These are phyloP conservation scores for Marasmarcha lunaedactyla DNA, from an alignment of 2,888 invertebrate genomes.

Conservation along the genomic window DNA sequence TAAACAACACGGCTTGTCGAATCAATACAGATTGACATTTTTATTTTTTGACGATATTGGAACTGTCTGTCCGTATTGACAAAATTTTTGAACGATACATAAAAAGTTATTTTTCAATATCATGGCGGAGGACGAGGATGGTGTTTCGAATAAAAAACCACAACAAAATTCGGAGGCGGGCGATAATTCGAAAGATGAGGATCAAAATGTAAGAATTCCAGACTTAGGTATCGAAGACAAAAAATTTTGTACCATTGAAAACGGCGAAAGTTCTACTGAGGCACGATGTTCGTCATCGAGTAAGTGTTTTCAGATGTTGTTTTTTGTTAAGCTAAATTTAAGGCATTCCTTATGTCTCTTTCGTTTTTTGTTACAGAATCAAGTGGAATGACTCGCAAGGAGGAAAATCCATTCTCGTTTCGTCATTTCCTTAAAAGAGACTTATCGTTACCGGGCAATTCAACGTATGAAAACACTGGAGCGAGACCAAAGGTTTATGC, in stretches of 20 bases:
- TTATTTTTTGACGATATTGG: too few species aligned
- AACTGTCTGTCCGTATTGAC: too few species aligned
- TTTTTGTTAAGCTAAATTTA: slow-evolving; percentile 39
- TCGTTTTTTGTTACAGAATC: slow-evolving; percentile 47
- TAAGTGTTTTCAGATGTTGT: slow-evolving; percentile 57
- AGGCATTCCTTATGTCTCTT: slow-evolving; percentile 28
- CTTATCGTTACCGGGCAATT: slow-evolving; percentile 58
- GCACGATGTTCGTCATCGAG: slow-evolving; percentile 54
- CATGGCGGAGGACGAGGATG: slow-evolving; percentile 69
- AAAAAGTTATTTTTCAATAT: slow-evolving; percentile 56
- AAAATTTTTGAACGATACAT: too few species aligned
- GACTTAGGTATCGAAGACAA: slow-evolving; percentile 63
- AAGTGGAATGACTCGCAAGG: slow-evolving; percentile 63
- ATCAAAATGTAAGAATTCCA: slow-evolving; percentile 47
- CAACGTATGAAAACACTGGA: slow-evolving; percentile 76
- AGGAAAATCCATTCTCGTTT: slow-evolving; percentile 87
- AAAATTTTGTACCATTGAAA: slow-evolving; percentile 54
- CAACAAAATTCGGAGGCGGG: slow-evolving; percentile 55
- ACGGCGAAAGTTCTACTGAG: slow-evolving; percentile 42
- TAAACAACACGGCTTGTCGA: too few species aligned
- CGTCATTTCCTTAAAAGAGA: slow-evolving; percentile 85
- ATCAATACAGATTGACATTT: too few species aligned
- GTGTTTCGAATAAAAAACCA: slow-evolving; percentile 61
- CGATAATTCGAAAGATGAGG: slow-evolving; percentile 42
- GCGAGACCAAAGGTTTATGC: slow-evolving; percentile 82